A percentile compares a stretch with the other conserved stretches of the same genome.
Evolutionary conservation across 1,140 invertebrate species (phyloP).

Genomic region (Drosophila orena): DNA sequence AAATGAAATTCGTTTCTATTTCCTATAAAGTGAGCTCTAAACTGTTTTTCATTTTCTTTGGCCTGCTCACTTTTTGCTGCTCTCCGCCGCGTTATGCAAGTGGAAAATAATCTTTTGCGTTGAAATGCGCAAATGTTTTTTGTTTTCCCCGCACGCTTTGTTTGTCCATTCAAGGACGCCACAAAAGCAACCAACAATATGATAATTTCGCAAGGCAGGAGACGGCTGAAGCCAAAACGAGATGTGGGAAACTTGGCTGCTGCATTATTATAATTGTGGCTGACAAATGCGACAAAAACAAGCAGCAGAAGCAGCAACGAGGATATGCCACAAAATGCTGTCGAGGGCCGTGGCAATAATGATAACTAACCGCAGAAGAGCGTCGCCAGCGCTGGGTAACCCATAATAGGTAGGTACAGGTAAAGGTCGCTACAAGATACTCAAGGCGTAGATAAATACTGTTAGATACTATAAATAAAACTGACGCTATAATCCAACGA

Average conservation of each 20-base stretch:
- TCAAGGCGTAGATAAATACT: too few relatives aligned
- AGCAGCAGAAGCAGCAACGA: slow-evolving; percentile 19
- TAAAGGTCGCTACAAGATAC: neutral
- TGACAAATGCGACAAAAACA: slow-evolving; percentile 74
- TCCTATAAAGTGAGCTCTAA: slow-evolving; percentile 2
- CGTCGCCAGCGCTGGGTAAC: slow-evolving; percentile 44
- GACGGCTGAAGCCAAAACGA: neutral
- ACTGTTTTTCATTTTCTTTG: slow-evolving; percentile 30
- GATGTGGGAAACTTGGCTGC: slow-evolving; percentile 46
- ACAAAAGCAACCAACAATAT: slow-evolving; percentile 72
- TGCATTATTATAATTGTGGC: slow-evolving; percentile 73
- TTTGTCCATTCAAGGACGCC: slow-evolving; percentile 68
- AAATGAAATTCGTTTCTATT: neutral
- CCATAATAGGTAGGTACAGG: slow-evolving; percentile 23
- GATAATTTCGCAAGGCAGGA: slow-evolving; percentile 61
- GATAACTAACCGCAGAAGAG: slow-evolving; percentile 77
- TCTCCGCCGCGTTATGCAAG: slow-evolving; percentile 47
- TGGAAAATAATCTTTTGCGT: slow-evolving; percentile 65
- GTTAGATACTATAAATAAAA: too few relatives aligned
- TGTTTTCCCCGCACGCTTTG: slow-evolving; percentile 50
- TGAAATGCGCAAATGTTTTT: slow-evolving; percentile 76
- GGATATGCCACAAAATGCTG: slow-evolving; percentile 60
- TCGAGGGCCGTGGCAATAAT: slow-evolving; percentile 69
- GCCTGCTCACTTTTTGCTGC: slow-evolving; percentile 15
- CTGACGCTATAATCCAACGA: too few relatives aligned